Percentiles rank a stretch among this genome's conserved stretches.
Evolutionary conservation across 2,888 invertebrate genomes (phyloP).

Genomic region (Drosophila merina): DNA sequence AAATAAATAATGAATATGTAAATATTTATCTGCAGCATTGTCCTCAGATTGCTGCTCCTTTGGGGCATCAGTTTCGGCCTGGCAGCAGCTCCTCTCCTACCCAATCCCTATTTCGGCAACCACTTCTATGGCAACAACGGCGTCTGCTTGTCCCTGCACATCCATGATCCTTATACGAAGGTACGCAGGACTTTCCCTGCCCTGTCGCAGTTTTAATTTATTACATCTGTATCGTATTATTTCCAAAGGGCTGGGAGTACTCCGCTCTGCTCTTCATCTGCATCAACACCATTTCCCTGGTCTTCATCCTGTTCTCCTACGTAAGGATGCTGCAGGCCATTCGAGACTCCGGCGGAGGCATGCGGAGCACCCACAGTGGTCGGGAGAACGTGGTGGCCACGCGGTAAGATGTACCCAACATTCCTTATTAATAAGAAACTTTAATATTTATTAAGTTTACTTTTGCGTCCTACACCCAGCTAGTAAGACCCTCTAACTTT

Average conservation of each 20-base stretch:
- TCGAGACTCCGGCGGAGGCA: conserved; percentile 85
- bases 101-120: conserved; percentile 85
- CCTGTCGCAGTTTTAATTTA: neutral
- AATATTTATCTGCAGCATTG: conserved; percentile 79
- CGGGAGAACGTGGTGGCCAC: conserved; percentile 86
- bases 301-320: conserved; percentile 86
- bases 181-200: conserved; percentile 66
- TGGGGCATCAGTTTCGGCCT: conserved; percentile 85
- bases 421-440: neutral
- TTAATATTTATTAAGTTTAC: neutral
- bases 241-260: conserved; percentile 86
- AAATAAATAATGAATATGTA: neutral
- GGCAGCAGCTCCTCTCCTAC: conserved; percentile 85
- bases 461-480: neutral
- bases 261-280: conserved; percentile 86
- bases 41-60: conserved; percentile 84
- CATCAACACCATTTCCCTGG: conserved; percentile 85
- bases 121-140: conserved; percentile 87
- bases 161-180: conserved; percentile 86
- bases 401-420: conserved; percentile 72
- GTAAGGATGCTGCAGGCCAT: conserved; percentile 86
- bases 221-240: neutral
- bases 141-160: conserved; percentile 86
- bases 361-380: conserved; percentile 86
- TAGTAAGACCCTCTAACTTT: neutral